phyloP scores from a whole-genome alignment of 2,113 vertebrate genomes.

The Diphyllodes magnificus region DNA sequence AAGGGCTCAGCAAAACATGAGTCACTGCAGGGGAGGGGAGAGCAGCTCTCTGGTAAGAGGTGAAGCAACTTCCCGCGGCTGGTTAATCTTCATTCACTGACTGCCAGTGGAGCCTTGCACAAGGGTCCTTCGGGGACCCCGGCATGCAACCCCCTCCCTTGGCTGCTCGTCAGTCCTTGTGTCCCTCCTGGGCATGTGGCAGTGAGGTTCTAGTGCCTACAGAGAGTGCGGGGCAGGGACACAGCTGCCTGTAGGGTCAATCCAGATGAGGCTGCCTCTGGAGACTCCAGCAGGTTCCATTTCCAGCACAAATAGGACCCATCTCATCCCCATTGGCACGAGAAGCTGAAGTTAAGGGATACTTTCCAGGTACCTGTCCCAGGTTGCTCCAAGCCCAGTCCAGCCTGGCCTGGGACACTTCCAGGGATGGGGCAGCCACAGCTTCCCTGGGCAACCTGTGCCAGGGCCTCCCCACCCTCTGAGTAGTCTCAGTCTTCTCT shows the following conservation, averaged over 20 bases:
- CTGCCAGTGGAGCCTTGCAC: background rate
- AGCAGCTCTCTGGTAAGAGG: conserved; percentile 1
- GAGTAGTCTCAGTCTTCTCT: background rate
- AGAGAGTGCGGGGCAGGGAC: background rate
- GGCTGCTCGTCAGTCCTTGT: background rate
- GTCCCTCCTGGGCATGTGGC: background rate
- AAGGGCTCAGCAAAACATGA: conserved; percentile 7
- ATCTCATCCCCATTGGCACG: rapidly evolving
- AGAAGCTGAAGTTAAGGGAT: background rate
- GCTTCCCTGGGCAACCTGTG: rapidly evolving
- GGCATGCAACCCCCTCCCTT: background rate
- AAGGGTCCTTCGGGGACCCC: background rate
- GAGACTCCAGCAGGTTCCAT: rapidly evolving
- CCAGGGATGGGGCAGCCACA: background rate
- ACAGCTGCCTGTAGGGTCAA: background rate
- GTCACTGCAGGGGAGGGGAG: background rate
- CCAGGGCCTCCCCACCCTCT: background rate
- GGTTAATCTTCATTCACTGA: background rate
- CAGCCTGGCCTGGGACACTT: background rate
- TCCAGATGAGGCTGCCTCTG: background rate
- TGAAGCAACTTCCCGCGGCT: background rate
- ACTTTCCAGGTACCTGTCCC: background rate
- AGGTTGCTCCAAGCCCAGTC: background rate
- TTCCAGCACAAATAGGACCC: background rate
- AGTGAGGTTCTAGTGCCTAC: background rate